Conservation (phyloP, 2,888 invertebrate genomes). For the Perizoma flavofasciatum region DNA sequence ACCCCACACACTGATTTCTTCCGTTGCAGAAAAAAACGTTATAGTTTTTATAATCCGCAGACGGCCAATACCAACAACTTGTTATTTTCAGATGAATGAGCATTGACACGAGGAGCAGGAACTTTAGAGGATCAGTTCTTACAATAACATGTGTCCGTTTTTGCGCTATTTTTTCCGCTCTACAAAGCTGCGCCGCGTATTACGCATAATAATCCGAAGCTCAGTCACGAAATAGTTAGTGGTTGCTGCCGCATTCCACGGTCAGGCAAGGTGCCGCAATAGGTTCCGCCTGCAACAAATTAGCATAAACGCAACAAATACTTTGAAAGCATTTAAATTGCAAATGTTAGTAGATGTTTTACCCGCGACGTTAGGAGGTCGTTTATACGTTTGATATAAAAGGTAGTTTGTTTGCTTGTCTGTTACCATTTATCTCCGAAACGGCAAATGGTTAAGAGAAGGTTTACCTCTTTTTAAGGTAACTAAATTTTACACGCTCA, state of each 20-base stretch:
- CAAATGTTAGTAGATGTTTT: no score
- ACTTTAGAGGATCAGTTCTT: slow-evolving; percentile 8
- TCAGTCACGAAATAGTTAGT: slow-evolving; percentile 50
- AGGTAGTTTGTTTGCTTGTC: no score
- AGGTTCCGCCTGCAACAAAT: slow-evolving; percentile 27
- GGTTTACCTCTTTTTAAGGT: no score
- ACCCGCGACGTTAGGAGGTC: no score
- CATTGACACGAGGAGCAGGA: slow-evolving; percentile 10
- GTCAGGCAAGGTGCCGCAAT: slow-evolving; percentile 35
- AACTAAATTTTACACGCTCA: no score
- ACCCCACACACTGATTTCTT: no score
- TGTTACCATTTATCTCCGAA: no score
- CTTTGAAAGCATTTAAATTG: no score
- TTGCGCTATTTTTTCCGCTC: slow-evolving; percentile 30
- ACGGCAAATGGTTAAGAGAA: no score
- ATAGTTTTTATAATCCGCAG: neutral
- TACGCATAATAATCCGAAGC: slow-evolving; percentile 28
- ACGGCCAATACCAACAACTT: neutral
- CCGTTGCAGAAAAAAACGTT: no score
- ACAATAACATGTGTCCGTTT: slow-evolving; percentile 17
- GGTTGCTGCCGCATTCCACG: slow-evolving; percentile 56
- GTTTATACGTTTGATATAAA: no score
- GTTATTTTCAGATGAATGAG: neutral
- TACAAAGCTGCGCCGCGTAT: slow-evolving; percentile 23
- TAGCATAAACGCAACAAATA: slow-evolving; percentile 18